Evolutionary conservation across 2,113 vertebrate species (phyloP).

Genomic region (Craseonycteris thonglongyai): DNA sequence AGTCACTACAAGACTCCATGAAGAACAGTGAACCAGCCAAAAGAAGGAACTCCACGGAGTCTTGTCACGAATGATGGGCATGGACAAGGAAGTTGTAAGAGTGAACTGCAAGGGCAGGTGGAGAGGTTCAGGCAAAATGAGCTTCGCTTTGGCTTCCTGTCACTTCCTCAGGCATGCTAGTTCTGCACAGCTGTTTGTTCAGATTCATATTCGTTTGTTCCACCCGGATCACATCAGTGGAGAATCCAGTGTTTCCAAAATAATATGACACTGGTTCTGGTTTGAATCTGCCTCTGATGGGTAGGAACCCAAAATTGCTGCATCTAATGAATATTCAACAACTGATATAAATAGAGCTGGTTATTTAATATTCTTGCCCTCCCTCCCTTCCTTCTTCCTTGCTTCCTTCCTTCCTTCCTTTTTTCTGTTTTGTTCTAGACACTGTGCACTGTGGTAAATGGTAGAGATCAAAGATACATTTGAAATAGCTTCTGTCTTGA

Average conservation of each 20-base stretch:
- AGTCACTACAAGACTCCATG: neutral
- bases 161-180: neutral
- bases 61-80: no score
- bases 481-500: neutral
- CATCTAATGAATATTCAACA: neutral
- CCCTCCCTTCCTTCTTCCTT: no score
- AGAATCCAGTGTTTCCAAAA: neutral
- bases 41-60: neutral
- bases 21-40: neutral
- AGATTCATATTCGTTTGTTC: neutral
- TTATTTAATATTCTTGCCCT: neutral
- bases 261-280: neutral
- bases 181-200: neutral
- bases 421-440: neutral
- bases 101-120: neutral
- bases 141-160: neutral
- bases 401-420: neutral
- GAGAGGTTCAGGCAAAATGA: neutral
- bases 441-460: neutral
- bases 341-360: neutral
- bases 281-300: conserved; percentile 1
- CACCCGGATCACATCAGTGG: neutral
- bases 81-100: neutral
- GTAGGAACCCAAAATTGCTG: neutral
- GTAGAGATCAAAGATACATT: neutral